Base-by-base conservation (phyloP, 2,113 vertebrate species). In the Grammomys surdaster region DNA sequence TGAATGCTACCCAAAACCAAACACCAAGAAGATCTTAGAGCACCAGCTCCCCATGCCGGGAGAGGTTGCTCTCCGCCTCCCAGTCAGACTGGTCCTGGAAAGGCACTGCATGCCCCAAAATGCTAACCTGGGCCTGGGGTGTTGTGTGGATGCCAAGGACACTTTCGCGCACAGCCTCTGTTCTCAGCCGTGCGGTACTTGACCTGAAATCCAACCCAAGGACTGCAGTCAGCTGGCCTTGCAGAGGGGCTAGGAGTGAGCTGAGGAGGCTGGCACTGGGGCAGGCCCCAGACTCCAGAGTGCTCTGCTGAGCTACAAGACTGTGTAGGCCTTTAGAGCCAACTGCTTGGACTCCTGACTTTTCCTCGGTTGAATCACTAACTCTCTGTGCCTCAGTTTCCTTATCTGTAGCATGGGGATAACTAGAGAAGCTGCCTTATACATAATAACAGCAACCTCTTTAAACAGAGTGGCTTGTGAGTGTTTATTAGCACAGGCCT, bases 1-100 rank as follows among this genome's bases (percentile, higher is more conserved):
- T 90, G 94, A 95, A 95, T 90, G 93, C 73, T 89, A 93, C 51
- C 89, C 20, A 56, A 73, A 63, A 77, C 93, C 58, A 77, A 22
- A 95, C 94, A 0, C 72, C 72, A 43, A 75, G n/a, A 69, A 43
- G 12, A 31, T 17, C 58, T 19, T 73, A 88, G 89, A 48, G 20
- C 40, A 63, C 40, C 4, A 58, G 91, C 67, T 3, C 84, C 54
- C n/a, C 46, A 14, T 3, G 58, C 43, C 1, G 2, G 33, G 75
- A 90, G 89, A n/a, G 46, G 65, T 43, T 26, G 10, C 67, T 67
- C 8, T 0, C 24, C 20, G 19, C 51, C 92, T 96, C 87, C 51
- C 9, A 31, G 48, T 72, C 89, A 87, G 80, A 60, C 2, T 7
- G 51, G 58, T 65, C 76, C 56, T 0, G 0, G 26, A 56, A 70